These are phyloP conservation scores for Eristalinus sepulchralis DNA, from an alignment of 2,888 invertebrate species.

Conservation along the genomic window DNA sequence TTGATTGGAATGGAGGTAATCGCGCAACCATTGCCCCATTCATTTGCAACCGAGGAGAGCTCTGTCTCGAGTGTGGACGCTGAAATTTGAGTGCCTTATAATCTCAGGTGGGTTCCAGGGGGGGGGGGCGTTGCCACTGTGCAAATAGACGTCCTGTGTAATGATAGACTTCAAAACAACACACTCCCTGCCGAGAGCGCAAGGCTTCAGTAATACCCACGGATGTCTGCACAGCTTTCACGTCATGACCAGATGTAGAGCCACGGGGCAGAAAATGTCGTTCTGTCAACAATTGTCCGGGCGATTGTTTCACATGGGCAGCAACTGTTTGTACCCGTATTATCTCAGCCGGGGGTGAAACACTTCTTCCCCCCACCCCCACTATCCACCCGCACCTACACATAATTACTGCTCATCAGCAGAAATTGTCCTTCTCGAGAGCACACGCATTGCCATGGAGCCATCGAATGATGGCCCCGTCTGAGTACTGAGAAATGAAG, in stretches of 20 bases:
- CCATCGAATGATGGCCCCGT: not conserved
- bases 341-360: not conserved
- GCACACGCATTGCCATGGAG: not conserved
- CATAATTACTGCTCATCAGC: not conserved
- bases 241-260: not conserved
- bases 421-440: not conserved
- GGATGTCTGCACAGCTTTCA: not conserved
- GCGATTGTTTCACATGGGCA: not conserved
- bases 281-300: not conserved
- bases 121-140: no score
- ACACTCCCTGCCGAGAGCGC: no score
- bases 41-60: no score
- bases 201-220: no score
- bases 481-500: no score
- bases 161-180: no score
- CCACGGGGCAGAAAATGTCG: not conserved
- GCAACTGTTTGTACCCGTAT: not conserved
- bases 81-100: no score
- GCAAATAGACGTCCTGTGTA: no score
- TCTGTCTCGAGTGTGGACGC: no score
- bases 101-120: no score
- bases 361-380: not conserved
- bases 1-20: no score
- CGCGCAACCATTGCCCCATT: no score
- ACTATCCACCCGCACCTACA: not conserved